Base-by-base conservation (phyloP, 2,113 vertebrate species). In the Phyllostomus hastatus region DNA sequence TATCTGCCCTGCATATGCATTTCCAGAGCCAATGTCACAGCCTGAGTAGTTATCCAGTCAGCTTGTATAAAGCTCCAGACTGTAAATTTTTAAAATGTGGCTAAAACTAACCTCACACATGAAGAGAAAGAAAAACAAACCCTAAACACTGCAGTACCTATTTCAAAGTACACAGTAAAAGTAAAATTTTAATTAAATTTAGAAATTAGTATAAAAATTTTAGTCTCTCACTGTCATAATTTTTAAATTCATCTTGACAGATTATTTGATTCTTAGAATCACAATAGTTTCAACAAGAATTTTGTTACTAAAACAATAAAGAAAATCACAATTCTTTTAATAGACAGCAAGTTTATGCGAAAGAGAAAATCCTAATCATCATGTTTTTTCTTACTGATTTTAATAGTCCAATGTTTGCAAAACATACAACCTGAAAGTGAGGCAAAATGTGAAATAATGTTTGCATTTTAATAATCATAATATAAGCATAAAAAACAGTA, bases 41-140 rank as follows among this genome's bases (percentile, higher is more conserved):
- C 31, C 52, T 90, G n/a, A 86, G 59, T 28, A 85, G 54, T 67
- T 59, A 85, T 38, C 88, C 78, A 81, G 41, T 43, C 50, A 75
- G 31, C 41, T 50, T 66, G 15, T 46, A 64, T 17, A 90, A 84
- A 90, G 75, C 57, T 66, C n/a, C 28, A 92, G 57, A 83, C 41
- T 66, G 4, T 33, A 66, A 73, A 31, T 24, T 61, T 84, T 89
- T 93, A 4, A 14, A 64, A 48, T 43, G 24, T 67, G 41, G 54
- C 50, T 97, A 86, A 94, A 88, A 91, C 69, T 94, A 91, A 57
- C 67, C 54, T 95, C 7, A 26, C 24, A 50, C 2, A 8, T 52
- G 50, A 75, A 94, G 52, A 90, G 33, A 69, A 8, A 80, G n/a
- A 94, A 46, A 87, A 90, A 75, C 24, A 88, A 91, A 85, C 38